Evolutionary conservation across 2,888 invertebrate species (phyloP).

Genomic region (Tethea ocularis): DNA sequence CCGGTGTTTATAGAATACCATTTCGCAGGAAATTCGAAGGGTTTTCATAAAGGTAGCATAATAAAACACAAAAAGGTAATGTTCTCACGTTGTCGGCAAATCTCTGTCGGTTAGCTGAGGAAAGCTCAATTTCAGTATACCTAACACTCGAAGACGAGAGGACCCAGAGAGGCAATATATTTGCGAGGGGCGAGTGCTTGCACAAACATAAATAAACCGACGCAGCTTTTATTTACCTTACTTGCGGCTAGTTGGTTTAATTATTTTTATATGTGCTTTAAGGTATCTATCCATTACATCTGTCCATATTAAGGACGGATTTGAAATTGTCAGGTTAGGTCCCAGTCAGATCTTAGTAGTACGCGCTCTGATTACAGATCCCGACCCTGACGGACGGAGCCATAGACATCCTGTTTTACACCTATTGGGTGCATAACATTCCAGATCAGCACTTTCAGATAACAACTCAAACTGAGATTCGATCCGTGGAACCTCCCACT

Average conservation of each 20-base stretch:
- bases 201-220: conserved; percentile 24
- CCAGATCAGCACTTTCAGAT: too few species aligned
- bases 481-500: too few species aligned
- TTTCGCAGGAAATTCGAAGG: not conserved
- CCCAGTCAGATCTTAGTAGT: not conserved
- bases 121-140: conserved; percentile 34
- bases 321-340: not conserved
- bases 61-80: conserved; percentile 12
- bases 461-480: too few species aligned
- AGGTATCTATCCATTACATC: not conserved
- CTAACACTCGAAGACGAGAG: conserved; percentile 29
- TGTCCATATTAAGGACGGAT: not conserved
- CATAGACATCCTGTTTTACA: too few species aligned
- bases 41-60: conserved; percentile 2
- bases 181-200: conserved; percentile 25
- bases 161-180: conserved; percentile 38
- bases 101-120: conserved; percentile 24
- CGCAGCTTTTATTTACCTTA: conserved; percentile 1
- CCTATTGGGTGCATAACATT: too few species aligned
- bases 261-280: not conserved
- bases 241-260: conserved; percentile 4
- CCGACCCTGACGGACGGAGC: too few species aligned
- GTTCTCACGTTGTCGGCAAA: conserved; percentile 17
- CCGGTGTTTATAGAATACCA: not conserved
- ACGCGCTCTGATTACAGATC: too few species aligned